Percentiles rank a stretch among this genome's conserved stretches.
These are phyloP conservation scores for Furcula furcula DNA, from an alignment of 2,888 invertebrate genomes.

Conservation along the genomic window DNA sequence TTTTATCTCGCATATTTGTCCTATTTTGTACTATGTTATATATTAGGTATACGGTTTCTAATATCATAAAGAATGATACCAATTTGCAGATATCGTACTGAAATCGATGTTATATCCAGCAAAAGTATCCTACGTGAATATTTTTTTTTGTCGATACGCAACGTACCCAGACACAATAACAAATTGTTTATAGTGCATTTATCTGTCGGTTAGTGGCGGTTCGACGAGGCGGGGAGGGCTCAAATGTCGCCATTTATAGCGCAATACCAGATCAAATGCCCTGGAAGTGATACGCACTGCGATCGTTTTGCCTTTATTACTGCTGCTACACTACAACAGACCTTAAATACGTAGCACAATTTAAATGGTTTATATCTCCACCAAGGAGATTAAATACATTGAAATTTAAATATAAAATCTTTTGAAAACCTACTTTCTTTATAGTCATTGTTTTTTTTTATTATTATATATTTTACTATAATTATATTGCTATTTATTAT, in stretches of 20 bases:
- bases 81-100: constrained; percentile 18
- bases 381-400: no score
- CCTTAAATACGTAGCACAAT: no score
- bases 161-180: constrained; percentile 22
- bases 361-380: no score
- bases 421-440: no score
- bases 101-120: background rate
- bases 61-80: constrained; percentile 10
- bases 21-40: no score
- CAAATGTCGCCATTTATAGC: constrained; percentile 47
- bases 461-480: no score
- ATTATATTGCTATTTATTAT: no score
- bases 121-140: constrained; percentile 18
- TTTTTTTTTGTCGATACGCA: constrained; percentile 24
- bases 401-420: no score
- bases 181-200: constrained; percentile 40
- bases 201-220: constrained; percentile 38
- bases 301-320: constrained; percentile 56
- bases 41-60: no score
- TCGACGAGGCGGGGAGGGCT: constrained; percentile 31
- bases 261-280: constrained; percentile 61
- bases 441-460: no score
- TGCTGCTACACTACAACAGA: constrained; percentile 27
- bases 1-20: no score
- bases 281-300: constrained; percentile 60